Evolutionary conservation across 1,140 invertebrate species (phyloP), one percentile per base, ranked within the genome.

Genomic region (Platorchestia sp.): DNA sequence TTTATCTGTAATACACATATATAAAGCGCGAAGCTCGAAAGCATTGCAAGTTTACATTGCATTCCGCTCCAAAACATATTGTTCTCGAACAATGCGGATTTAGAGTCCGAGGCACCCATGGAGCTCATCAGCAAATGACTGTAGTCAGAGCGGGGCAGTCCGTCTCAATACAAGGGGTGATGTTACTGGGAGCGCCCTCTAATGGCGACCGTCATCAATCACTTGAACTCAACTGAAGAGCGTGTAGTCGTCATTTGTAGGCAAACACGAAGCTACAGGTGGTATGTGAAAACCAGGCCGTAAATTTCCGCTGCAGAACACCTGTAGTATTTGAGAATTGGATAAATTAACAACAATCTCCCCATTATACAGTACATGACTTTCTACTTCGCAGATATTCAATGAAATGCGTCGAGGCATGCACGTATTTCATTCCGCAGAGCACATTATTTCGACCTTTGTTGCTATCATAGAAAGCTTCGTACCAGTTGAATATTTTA

Each of bases 191-290:
- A 6, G 87, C 87, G n/a, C 87, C 87, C 87, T 89, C 87, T 89
- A 89, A 89, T 89, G 87, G 87, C 87, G 14, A 42, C n/a, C 41
- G 27, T 89, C 87, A 89, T 89, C 87, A 89, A 89, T 89, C 87
- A 89, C 27, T 89, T 41, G 41, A 42, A 89, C 87, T 89, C 10
- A 75, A 75, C 59, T 75, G 59, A 75, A 75, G 59, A 10, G 36
- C 27, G 27, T 75, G 59, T 51, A 51, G 7, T 51, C 47, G 36
- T 75, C 1, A 27, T 75, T 36, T 75, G 27, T 1, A 75, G 36
- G 7, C 27, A 22, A 75, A 36, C 59, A 10, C 59, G 14, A 14
- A 75, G 10, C 27, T 75, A 19, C 10, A 75, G 27, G 59, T 75
- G 14, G 59, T 36, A 27, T 36, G 36, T 36, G 27, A 75, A 36